phyloP scores from a whole-genome alignment of 2,888 invertebrate species.

The Tenthredo scrophulariae region DNA sequence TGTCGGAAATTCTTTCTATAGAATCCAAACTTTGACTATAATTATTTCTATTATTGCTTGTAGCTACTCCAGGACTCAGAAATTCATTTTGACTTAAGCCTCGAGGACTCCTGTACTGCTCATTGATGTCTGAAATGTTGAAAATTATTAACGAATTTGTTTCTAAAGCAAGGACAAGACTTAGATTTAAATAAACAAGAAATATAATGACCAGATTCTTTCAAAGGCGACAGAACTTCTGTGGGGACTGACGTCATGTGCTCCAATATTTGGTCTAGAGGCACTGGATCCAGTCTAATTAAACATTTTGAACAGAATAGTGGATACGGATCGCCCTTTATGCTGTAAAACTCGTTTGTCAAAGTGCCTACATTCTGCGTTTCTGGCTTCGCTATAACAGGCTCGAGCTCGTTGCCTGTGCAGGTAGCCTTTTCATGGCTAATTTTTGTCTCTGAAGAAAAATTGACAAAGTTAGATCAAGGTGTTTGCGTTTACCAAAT shows the following conservation, averaged over 20 bases:
- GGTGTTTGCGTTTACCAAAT: background rate
- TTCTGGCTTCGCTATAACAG: constrained; percentile 1
- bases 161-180: background rate
- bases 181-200: background rate
- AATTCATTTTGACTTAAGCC: background rate
- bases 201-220: constrained; percentile 56
- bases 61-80: background rate
- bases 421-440: constrained; percentile 19
- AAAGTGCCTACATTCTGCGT: constrained; percentile 57
- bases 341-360: constrained; percentile 64
- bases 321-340: constrained; percentile 63
- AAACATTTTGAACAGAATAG: constrained; percentile 69
- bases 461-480: background rate
- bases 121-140: background rate
- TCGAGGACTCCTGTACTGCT: background rate
- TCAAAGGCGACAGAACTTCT: constrained; percentile 60
- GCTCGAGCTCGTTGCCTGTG: constrained; percentile 27
- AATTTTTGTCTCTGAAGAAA: constrained; percentile 19
- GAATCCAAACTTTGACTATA: background rate
- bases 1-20: background rate
- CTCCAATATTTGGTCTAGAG: constrained; percentile 66
- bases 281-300: constrained; percentile 58
- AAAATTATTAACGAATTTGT: background rate
- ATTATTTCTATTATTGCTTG: background rate
- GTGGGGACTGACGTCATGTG: constrained; percentile 64